Conservation (phyloP, 2,797 vertebrate genomes). For the Mormyrops boulengeri region DNA sequence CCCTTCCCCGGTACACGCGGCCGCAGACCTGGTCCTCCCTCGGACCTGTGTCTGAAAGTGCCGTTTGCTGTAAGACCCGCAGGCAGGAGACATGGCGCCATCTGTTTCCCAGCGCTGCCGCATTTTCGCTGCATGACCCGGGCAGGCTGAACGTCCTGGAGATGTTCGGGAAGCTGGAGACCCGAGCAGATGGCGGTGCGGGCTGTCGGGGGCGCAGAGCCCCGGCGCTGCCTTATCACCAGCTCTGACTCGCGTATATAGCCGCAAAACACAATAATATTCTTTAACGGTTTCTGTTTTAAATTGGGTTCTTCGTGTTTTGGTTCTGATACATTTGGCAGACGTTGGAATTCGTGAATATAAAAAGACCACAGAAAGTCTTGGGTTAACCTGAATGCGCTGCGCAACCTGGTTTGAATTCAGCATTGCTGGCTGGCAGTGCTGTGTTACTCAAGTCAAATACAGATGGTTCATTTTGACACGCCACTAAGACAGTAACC, state of each 20-base stretch:
- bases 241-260: background rate
- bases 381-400: background rate
- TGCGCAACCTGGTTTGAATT: background rate
- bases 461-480: background rate
- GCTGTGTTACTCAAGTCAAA: background rate
- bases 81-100: constrained; percentile 35
- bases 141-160: constrained; percentile 24
- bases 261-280: background rate
- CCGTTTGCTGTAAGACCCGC: constrained; percentile 38
- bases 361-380: background rate
- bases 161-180: constrained; percentile 41
- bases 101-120: constrained; percentile 44
- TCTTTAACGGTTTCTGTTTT: background rate
- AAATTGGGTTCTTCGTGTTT: background rate
- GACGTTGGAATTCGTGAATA: background rate
- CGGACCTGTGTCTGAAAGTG: constrained; percentile 26
- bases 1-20: constrained; percentile 30
- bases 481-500: background rate
- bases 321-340: background rate
- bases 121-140: constrained; percentile 41
- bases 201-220: constrained; percentile 41
- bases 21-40: constrained; percentile 41
- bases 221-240: background rate
- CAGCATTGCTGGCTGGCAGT: background rate
- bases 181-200: constrained; percentile 55